A percentile compares a stretch with the other conserved stretches of the same genome.
These are phyloP conservation scores for Tor tambroides DNA, from an alignment of 2,113 vertebrate species.

Conservation along the genomic window DNA sequence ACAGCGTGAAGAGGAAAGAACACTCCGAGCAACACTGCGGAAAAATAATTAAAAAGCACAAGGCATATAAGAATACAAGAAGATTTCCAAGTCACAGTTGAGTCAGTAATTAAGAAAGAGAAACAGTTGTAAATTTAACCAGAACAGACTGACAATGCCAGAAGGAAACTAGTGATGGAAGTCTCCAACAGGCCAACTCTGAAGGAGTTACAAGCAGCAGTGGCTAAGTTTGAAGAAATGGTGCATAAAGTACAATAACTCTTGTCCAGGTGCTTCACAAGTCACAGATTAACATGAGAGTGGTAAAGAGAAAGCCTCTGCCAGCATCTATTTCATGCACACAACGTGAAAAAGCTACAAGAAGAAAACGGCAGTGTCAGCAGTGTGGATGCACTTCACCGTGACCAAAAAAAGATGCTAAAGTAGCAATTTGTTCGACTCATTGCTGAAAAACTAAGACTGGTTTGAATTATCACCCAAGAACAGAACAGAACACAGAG, in stretches of 20 bases:
- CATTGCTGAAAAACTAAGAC: neutral
- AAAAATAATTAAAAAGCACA: constrained; percentile 12
- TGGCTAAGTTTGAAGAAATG: neutral
- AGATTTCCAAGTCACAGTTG: neutral
- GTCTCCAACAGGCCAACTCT: neutral
- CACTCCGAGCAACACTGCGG: neutral
- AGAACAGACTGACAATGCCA: neutral
- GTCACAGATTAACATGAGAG: neutral
- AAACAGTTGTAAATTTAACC: neutral
- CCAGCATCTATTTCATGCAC: neutral
- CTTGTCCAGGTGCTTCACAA: neutral
- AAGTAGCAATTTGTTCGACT: neutral
- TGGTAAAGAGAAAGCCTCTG: neutral
- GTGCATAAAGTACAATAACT: neutral
- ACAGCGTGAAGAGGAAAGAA: neutral
- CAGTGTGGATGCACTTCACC: neutral
- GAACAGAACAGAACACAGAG: neutral
- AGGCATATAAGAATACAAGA: neutral
- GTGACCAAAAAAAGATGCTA: neutral
- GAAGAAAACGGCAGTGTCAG: too few species aligned
- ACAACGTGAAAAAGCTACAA: neutral
- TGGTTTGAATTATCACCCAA: neutral
- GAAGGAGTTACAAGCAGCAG: neutral
- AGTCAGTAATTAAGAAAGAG: constrained; percentile 3
- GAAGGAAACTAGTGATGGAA: neutral